Conservation (phyloP, 2,797 vertebrate species). For the Sebastes glaucus region DNA sequence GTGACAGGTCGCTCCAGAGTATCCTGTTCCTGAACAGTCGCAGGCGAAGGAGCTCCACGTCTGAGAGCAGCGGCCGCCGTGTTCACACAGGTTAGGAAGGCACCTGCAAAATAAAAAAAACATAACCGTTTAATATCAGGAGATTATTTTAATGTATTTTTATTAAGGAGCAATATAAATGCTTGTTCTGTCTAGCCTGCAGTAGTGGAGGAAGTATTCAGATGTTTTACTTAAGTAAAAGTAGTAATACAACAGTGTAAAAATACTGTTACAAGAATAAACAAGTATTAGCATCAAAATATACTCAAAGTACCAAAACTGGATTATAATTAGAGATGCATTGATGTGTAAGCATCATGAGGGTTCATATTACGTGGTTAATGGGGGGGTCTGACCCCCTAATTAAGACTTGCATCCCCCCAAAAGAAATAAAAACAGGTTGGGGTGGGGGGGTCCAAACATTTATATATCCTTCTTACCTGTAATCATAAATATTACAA, state of each 20-base stretch:
- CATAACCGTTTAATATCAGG: neutral
- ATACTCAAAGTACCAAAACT: neutral
- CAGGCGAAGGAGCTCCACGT: conserved; percentile 94
- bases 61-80: conserved; percentile 92
- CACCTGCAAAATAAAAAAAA: conserved; percentile 82
- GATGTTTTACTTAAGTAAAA: no score
- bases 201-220: no score
- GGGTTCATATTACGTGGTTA: accelerated
- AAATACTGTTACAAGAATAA: no score
- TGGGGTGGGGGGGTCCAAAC: no score
- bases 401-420: no score
- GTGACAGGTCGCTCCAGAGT: conserved; percentile 93
- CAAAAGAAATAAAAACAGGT: no score
- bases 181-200: no score
- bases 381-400: no score
- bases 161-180: neutral
- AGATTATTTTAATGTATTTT: neutral
- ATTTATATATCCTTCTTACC: no score
- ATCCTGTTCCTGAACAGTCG: conserved; percentile 90
- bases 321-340: neutral
- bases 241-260: no score
- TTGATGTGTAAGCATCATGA: accelerated
- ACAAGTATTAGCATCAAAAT: neutral
- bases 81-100: conserved; percentile 95
- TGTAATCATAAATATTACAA: neutral